Evolutionary conservation across 1,140 invertebrate species (phyloP).

Genomic region (Trichomalopsis sarcophagae): DNA sequence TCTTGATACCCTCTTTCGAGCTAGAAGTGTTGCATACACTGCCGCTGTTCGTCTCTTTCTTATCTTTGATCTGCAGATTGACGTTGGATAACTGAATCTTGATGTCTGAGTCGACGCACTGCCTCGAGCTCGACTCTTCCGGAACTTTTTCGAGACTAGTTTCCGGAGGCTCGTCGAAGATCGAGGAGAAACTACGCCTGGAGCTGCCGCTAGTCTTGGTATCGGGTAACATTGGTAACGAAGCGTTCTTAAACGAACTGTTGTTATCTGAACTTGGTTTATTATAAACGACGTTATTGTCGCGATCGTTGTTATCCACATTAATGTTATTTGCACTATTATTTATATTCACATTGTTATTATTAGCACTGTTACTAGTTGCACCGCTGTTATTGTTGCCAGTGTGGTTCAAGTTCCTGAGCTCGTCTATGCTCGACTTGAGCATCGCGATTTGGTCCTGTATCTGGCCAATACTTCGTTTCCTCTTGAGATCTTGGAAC

Average conservation of each 20-base stretch:
- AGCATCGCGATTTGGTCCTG: slow-evolving; percentile 50
- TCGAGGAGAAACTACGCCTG: slow-evolving; percentile 27
- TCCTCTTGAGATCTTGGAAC: slow-evolving; percentile 58
- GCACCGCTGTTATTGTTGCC: not conserved
- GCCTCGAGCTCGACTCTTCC: slow-evolving; percentile 34
- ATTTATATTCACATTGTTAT: not conserved
- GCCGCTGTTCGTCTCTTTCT: slow-evolving; percentile 50
- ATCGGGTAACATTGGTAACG: slow-evolving; percentile 45
- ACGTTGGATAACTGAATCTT: slow-evolving; percentile 68
- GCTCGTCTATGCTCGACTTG: slow-evolving; percentile 40
- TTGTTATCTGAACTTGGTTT: not conserved
- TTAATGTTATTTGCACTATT: not conserved
- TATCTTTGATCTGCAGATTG: slow-evolving; percentile 62
- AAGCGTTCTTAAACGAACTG: slow-evolving; percentile 14
- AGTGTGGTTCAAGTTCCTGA: slow-evolving; percentile 20
- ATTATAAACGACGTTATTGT: not conserved
- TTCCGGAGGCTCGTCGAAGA: slow-evolving; percentile 31
- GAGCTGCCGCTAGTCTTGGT: not conserved
- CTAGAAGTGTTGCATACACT: slow-evolving; percentile 24
- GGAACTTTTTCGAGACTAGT: not conserved
- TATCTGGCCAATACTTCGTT: slow-evolving; percentile 57
- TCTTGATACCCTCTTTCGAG: slow-evolving; percentile 65
- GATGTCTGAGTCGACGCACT: slow-evolving; percentile 60
- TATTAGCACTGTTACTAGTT: not conserved
- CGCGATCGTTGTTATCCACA: not conserved